phyloP scores from a whole-genome alignment of 2,797 vertebrate species.

The Clarias platycephalus region DNA sequence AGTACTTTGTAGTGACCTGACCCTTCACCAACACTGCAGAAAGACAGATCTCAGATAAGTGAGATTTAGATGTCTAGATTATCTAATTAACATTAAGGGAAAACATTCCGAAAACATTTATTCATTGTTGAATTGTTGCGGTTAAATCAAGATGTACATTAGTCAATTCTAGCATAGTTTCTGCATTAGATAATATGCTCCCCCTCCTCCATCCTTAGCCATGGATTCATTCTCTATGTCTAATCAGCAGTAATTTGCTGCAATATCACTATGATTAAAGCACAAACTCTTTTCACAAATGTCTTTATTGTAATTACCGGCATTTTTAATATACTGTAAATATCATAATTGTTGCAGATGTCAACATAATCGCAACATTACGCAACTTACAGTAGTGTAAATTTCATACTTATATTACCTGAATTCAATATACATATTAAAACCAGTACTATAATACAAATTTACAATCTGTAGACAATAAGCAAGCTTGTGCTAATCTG shows the following conservation, averaged over 20 bases:
- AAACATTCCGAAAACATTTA: background rate
- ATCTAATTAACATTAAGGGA: background rate
- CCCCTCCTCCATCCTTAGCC: too few species aligned
- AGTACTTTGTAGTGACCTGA: slow-evolving; percentile 97
- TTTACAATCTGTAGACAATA: background rate
- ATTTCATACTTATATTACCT: background rate
- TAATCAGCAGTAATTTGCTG: slow-evolving; percentile 1
- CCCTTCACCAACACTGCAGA: slow-evolving; percentile 92
- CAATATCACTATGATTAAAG: slow-evolving; percentile 3
- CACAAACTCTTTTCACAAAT: background rate
- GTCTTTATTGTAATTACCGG: background rate
- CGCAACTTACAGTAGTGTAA: background rate
- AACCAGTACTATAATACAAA: background rate
- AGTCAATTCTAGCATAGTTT: background rate
- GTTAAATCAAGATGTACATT: background rate
- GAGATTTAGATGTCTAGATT: background rate
- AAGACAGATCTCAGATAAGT: background rate
- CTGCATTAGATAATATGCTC: background rate
- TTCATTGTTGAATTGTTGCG: background rate
- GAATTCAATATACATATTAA: background rate
- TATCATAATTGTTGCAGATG: background rate
- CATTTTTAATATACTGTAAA: background rate
- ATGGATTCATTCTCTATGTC: background rate
- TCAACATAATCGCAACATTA: background rate
- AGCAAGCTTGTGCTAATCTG: background rate